Conservation (phyloP, 2,888 invertebrate genomes). For the Amblyjoppa proteus region DNA sequence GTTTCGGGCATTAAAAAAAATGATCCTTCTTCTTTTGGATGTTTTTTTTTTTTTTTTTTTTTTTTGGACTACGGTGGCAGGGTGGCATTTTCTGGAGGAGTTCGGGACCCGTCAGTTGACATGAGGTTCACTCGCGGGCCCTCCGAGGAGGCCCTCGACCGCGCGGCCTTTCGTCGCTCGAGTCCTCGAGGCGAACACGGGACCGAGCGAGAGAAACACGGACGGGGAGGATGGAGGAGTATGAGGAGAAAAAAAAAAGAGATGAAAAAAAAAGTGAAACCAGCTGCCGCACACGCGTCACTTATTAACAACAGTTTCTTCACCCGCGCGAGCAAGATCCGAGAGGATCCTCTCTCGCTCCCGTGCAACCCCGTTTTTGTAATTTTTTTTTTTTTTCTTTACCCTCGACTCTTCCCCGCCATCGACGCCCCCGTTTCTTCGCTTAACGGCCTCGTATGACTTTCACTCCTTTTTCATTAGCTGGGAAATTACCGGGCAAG, state of each 20-base stretch:
- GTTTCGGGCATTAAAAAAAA: conserved; percentile 53
- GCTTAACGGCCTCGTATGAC: conserved; percentile 33
- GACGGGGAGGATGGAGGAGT: conserved; percentile 27
- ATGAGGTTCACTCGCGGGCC: conserved; percentile 48
- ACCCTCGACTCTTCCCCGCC: conserved; percentile 43
- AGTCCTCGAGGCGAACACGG: conserved; percentile 56
- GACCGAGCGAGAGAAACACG: conserved; percentile 34
- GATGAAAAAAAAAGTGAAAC: conserved; percentile 78
- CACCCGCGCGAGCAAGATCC: conserved; percentile 66
- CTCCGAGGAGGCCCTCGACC: conserved; percentile 55
- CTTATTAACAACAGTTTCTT: conserved; percentile 81
- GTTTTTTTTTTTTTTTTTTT: conserved; percentile 18
- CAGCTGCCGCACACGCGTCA: conserved; percentile 84
- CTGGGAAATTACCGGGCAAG: conserved; percentile 44
- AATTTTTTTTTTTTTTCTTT: conserved; percentile 60
- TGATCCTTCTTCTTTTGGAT: conserved; percentile 36
- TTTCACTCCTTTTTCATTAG: conserved; percentile 57
- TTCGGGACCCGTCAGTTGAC: conserved; percentile 56
- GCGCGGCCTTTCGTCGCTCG: conserved; percentile 77
- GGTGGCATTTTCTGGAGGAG: conserved; percentile 59
- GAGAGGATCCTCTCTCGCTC: conserved; percentile 39
- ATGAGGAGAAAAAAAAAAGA: conserved; percentile 49
- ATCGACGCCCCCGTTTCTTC: conserved; percentile 23
- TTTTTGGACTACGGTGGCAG: conserved; percentile 29
- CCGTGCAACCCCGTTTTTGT: conserved; percentile 55